A percentile compares a stretch with the other conserved stretches of the same genome.
Conservation (phyloP, 2,888 invertebrate genomes). For the Cheilosia pagana region DNA sequence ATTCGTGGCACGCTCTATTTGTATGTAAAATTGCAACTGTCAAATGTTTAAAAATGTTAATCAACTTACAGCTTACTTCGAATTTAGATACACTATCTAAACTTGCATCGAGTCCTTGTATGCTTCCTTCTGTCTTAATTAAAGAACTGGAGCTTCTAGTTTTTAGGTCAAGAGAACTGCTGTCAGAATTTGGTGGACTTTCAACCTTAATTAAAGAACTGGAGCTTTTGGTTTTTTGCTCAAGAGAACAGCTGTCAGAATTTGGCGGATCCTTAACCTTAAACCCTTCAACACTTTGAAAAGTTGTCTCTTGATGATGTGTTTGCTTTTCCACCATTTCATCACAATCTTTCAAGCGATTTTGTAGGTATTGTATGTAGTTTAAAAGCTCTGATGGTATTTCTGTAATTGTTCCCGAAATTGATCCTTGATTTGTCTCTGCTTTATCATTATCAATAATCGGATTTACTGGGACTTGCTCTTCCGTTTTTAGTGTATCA, state of each 20-base stretch:
- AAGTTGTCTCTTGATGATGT: not conserved
- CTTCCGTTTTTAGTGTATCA: too few relatives aligned
- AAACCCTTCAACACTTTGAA: not conserved
- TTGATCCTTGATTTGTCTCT: not conserved
- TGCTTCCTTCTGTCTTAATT: too few relatives aligned
- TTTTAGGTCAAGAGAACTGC: too few relatives aligned
- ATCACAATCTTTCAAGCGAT: conserved; percentile 40
- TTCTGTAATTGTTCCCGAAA: conserved; percentile 1
- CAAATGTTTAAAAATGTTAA: too few relatives aligned
- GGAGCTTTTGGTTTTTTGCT: too few relatives aligned
- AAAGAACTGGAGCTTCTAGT: too few relatives aligned
- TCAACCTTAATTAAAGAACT: not conserved
- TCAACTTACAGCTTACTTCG: not conserved
- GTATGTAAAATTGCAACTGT: too few relatives aligned
- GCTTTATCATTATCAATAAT: too few relatives aligned
- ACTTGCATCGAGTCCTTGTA: not conserved
- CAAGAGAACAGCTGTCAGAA: too few relatives aligned
- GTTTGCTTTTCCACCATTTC: conserved; percentile 24
- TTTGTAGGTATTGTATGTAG: conserved; percentile 23
- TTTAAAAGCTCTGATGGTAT: conserved; percentile 8
- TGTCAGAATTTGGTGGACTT: not conserved
- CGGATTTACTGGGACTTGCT: too few relatives aligned
- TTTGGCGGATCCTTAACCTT: not conserved
- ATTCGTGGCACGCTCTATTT: too few relatives aligned
- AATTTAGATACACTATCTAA: not conserved